Evolutionary conservation across 2,113 vertebrate genomes (phyloP).

Genomic region (Mungos mungo): DNA sequence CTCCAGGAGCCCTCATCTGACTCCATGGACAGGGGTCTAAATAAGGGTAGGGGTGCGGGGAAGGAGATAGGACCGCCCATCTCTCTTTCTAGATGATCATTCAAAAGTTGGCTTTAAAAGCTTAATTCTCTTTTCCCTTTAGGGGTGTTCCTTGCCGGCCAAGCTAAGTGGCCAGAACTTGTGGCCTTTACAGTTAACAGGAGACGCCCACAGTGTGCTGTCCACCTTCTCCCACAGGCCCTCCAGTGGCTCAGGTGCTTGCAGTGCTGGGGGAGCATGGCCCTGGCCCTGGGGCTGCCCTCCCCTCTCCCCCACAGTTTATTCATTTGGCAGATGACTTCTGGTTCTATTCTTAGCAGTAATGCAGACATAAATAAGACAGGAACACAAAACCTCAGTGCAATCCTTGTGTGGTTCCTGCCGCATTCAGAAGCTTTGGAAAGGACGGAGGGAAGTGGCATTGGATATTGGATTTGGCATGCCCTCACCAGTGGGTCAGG

Average conservation of each 20-base stretch:
- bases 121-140: not conserved
- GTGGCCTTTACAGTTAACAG: not conserved
- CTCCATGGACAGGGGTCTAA: not conserved
- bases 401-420: not conserved
- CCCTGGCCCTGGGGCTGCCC: fast-evolving
- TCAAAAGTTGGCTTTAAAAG: not conserved
- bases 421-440: not conserved
- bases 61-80: no score
- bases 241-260: not conserved
- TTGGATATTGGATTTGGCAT: not conserved
- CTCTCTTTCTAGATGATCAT: not conserved
- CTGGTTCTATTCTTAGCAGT: slow-evolving; percentile 43
- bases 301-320: not conserved
- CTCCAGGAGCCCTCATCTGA: not conserved
- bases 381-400: not conserved
- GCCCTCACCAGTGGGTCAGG: not conserved
- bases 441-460: not conserved
- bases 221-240: not conserved
- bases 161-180: not conserved
- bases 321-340: not conserved
- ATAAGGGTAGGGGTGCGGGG: not conserved
- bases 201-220: fast-evolving
- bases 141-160: not conserved
- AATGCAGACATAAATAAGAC: not conserved
- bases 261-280: not conserved